Evolutionary conservation across 2,888 invertebrate genomes (phyloP).

Genomic region (Anthrax anthrax): DNA sequence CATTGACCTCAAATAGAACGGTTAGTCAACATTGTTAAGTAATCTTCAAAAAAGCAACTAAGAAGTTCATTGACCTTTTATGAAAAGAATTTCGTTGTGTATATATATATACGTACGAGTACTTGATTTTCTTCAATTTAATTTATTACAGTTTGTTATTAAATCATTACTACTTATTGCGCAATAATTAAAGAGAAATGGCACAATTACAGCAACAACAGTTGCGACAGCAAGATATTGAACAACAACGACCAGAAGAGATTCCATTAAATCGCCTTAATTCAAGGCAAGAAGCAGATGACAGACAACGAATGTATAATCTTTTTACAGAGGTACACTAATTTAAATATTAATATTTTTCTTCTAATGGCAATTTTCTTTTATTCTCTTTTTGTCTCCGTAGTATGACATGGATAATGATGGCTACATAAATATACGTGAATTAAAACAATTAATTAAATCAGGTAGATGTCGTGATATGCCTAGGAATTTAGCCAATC

Average conservation of each 20-base stretch:
- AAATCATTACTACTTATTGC: too few species aligned
- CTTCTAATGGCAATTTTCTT: background rate
- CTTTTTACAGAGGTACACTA: conserved; percentile 8
- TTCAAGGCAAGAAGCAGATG: conserved; percentile 3
- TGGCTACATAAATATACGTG: conserved; percentile 51
- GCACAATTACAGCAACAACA: background rate
- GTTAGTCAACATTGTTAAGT: too few species aligned
- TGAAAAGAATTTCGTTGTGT: too few species aligned
- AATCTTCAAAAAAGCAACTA: too few species aligned
- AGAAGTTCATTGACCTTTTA: too few species aligned
- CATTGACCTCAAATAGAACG: too few species aligned
- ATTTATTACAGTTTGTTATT: too few species aligned
- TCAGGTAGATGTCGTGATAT: conserved; percentile 41
- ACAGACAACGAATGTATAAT: conserved; percentile 5
- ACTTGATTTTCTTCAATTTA: too few species aligned
- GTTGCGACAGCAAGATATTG: background rate
- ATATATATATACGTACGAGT: too few species aligned
- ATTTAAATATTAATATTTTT: background rate
- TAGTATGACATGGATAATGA: conserved; percentile 60
- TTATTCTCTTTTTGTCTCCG: conserved; percentile 11
- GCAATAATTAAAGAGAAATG: background rate
- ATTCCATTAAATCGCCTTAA: conserved; percentile 9
- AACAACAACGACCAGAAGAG: conserved; percentile 7
- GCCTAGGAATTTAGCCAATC: conserved; percentile 49
- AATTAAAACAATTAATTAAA: conserved; percentile 37